Evolutionary conservation across 2,888 invertebrate species (phyloP).

Genomic region (Daptonema setosum): DNA sequence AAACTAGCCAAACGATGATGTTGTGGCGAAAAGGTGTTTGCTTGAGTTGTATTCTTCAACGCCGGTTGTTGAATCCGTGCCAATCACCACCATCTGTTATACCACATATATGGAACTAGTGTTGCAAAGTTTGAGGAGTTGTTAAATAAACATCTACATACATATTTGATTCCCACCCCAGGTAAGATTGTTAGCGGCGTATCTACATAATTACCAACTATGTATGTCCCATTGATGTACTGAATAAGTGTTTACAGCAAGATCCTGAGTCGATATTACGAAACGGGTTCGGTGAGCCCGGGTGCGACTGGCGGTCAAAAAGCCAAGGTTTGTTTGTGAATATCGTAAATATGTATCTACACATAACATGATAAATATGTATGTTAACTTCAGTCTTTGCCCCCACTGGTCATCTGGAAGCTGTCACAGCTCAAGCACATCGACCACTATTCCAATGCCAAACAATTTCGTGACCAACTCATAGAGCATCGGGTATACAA

Average conservation of each 20-base stretch:
- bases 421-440: constrained; percentile 50
- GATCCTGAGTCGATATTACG: constrained; percentile 81
- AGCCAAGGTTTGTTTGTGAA: constrained; percentile 51
- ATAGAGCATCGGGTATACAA: constrained; percentile 73
- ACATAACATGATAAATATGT: not conserved
- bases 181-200: no score
- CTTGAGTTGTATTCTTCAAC: no score
- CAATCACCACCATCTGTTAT: no score
- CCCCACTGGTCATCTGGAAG: not conserved
- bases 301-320: constrained; percentile 84
- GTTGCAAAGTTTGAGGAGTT: no score
- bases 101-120: no score
- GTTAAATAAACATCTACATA: no score
- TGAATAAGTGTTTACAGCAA: constrained; percentile 41
- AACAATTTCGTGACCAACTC: constrained; percentile 78
- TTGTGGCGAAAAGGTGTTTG: no score
- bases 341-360: not conserved
- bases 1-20: no score
- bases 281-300: constrained; percentile 81
- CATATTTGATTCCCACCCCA: no score
- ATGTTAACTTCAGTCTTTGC: not conserved
- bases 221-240: no score
- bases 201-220: no score
- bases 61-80: no score
- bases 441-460: constrained; percentile 84